Percentiles rank a stretch among this genome's conserved stretches.
Evolutionary conservation across 1,140 invertebrate species (phyloP).

Genomic region (Dysdera silvatica): DNA sequence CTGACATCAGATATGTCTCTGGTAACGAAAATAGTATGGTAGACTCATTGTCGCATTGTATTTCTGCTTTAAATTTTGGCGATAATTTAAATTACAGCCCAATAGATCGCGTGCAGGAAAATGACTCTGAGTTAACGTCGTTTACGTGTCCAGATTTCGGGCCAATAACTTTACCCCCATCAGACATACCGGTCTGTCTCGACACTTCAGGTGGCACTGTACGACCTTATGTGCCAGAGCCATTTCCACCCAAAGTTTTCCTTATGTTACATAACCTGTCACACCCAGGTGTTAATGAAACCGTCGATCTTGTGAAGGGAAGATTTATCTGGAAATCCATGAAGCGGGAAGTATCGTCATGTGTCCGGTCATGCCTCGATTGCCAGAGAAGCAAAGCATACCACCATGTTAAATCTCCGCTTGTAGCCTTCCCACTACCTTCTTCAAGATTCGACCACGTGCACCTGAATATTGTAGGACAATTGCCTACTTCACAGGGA

Average conservation of each 20-base stretch:
- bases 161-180: background rate
- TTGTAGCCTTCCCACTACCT: background rate
- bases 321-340: slow-evolving; percentile 23
- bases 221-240: slow-evolving; percentile 9
- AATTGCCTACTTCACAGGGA: slow-evolving; percentile 40
- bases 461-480: slow-evolving; percentile 41
- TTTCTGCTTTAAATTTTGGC: background rate
- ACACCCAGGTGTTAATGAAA: slow-evolving; percentile 12
- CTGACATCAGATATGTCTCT: slow-evolving; percentile 39
- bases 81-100: background rate
- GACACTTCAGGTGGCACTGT: background rate
- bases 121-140: background rate
- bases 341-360: background rate
- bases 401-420: slow-evolving; percentile 22
- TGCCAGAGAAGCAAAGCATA: slow-evolving; percentile 22
- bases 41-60: slow-evolving; percentile 17
- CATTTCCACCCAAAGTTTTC: slow-evolving; percentile 8
- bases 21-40: slow-evolving; percentile 38
- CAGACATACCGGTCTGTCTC: background rate
- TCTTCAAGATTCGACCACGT: slow-evolving; percentile 41
- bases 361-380: background rate
- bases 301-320: background rate
- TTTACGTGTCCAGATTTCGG: background rate
- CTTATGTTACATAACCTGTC: slow-evolving; percentile 2
- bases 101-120: slow-evolving; percentile 9